Conservation (phyloP, 2,888 invertebrate genomes). For the Lasius fuliginosus region DNA sequence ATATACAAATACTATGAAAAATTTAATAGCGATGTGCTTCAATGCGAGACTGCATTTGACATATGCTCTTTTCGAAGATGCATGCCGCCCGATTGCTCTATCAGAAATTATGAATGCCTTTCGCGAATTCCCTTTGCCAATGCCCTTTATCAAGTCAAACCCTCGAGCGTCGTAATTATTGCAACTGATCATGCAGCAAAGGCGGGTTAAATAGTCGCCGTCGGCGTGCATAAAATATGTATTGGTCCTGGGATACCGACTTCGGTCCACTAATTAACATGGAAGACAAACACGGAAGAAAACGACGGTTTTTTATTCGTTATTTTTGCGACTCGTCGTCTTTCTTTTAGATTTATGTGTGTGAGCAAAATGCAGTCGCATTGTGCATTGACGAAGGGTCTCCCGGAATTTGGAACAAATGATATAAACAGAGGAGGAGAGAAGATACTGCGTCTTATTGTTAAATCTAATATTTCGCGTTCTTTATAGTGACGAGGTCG, state of each 20-base stretch:
- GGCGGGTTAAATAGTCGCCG: constrained; percentile 39
- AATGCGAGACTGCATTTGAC: constrained; percentile 1
- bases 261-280: constrained; percentile 67
- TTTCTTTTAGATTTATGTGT: neutral
- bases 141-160: constrained; percentile 38
- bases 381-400: constrained; percentile 8
- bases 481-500: constrained; percentile 1
- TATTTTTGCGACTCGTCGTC: neutral
- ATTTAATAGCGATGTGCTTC: neutral
- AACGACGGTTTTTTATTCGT: constrained; percentile 6
- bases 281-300: constrained; percentile 62
- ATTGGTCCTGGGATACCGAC: constrained; percentile 58
- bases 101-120: constrained; percentile 21
- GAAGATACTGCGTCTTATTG: neutral
- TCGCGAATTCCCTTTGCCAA: constrained; percentile 24
- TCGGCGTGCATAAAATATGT: constrained; percentile 60
- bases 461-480: constrained; percentile 6
- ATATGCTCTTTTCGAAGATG: constrained; percentile 6
- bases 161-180: constrained; percentile 48
- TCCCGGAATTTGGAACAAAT: constrained; percentile 8
- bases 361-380: neutral
- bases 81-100: neutral
- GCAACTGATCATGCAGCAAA: constrained; percentile 25
- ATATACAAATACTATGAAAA: neutral
- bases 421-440: neutral